Conservation (phyloP, 2,797 vertebrate species). For the Thunnus albacares region DNA sequence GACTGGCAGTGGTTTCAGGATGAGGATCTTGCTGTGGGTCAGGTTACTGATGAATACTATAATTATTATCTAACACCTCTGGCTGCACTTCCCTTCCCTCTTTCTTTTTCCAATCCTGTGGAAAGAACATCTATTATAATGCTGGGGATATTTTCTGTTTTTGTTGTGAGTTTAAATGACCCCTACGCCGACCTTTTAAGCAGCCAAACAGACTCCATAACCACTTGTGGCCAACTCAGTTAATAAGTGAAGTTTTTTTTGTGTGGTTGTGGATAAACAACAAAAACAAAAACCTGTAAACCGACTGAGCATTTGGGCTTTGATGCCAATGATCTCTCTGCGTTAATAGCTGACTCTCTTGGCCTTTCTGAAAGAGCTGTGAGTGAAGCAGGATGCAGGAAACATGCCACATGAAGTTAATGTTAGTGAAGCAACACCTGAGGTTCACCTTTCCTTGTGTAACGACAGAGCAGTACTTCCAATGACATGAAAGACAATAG, state of each 20-base stretch:
- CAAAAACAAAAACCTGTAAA: background rate
- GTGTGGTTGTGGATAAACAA: background rate
- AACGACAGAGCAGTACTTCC: conserved; percentile 13
- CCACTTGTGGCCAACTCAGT: conserved; percentile 5
- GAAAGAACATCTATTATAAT: conserved; percentile 1
- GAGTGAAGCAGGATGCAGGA: conserved; percentile 24
- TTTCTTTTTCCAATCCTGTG: background rate
- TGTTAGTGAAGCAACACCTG: conserved; percentile 29
- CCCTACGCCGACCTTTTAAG: background rate
- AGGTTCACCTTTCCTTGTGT: conserved; percentile 37
- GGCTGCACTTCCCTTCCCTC: background rate
- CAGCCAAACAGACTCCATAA: background rate
- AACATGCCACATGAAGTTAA: conserved; percentile 49
- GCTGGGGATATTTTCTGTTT: conserved; percentile 3
- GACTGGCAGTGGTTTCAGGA: conserved; percentile 22
- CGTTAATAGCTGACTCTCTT: conserved; percentile 5
- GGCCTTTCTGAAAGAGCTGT: conserved; percentile 36
- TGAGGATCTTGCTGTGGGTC: conserved; percentile 23
- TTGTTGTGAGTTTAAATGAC: background rate
- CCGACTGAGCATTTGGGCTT: background rate
- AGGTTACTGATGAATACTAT: conserved; percentile 33
- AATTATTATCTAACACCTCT: background rate
- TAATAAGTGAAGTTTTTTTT: background rate
- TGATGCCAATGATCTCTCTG: conserved; percentile 1
- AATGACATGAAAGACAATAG: conserved; percentile 4